Evolutionary conservation across 2,113 vertebrate genomes (phyloP).

Genomic region (Alces alces): DNA sequence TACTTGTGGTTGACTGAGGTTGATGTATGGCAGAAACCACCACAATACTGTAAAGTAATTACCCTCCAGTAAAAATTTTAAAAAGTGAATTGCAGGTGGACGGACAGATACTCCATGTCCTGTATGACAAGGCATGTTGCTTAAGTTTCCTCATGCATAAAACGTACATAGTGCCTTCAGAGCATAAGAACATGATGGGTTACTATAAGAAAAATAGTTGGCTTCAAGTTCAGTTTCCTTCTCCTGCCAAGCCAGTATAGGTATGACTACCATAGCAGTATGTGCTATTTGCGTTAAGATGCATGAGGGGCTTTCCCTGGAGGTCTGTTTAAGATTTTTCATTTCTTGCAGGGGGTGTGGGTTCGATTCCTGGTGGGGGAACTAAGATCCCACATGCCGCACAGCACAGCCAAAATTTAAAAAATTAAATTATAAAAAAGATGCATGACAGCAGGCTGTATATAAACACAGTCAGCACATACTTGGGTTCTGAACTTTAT

Average conservation of each 20-base stretch:
- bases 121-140: neutral
- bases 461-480: neutral
- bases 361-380: neutral
- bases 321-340: neutral
- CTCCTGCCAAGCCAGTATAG: neutral
- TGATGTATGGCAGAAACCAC: neutral
- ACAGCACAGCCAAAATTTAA: neutral
- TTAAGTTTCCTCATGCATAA: neutral
- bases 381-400: neutral
- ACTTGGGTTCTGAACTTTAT: neutral
- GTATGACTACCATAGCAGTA: neutral
- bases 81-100: neutral
- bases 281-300: neutral
- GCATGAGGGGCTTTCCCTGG: neutral
- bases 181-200: neutral
- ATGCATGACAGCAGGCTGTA: neutral
- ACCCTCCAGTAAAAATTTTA: neutral
- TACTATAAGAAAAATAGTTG: neutral
- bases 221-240: neutral
- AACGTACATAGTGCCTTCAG: neutral
- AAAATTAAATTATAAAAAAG: neutral
- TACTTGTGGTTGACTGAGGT: neutral
- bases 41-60: neutral
- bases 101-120: neutral
- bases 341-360: neutral